Evolutionary conservation across 2,113 vertebrate genomes (phyloP), one percentile per base, ranked within the genome.

Genomic region (Neodon shergylaensis): DNA sequence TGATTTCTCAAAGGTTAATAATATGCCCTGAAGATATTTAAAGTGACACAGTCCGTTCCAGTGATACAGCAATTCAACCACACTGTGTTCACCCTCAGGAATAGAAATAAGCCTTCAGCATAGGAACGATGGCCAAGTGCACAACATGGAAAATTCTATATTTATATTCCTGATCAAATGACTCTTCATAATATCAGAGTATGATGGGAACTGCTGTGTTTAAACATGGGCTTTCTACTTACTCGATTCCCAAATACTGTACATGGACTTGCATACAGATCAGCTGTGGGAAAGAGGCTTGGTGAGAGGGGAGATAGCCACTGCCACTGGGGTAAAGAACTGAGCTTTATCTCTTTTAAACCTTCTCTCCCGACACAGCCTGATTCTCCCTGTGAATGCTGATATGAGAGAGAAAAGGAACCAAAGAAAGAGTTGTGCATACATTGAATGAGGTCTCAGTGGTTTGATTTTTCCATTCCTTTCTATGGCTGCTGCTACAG

Each of bases 1-100:
- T 92, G 22, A 76, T 90, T 95, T 93, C 87, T 70, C 28, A 96
- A 90, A 81, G 26, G 49, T 91, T 78, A 87, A 6, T 54, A 78
- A 88, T 28, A 65, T 49, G 82, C 21, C 63, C 58, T 76, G 31
- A 76, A 5, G 7, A 49, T 74, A 81, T 74, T 88, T 79, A 83
- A 94, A 88, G 2, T 52, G 82, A 91, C 77, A 91, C 77, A 93
- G 72, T 13, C 11, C 52, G 49, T 49, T 89, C 82, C 16, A 83
- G 8, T 0, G 26, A 74, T 28, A 91, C 14, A 85, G 22, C 19
- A 19, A 89, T 42, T 94, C 91, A 85, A 66, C 28, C 26, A 70
- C 73, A 66, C 9, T 89, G 7, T n/a, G 19, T 77, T 47, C 44
- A 1, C 42, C 44, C 42, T 44, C 4, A 21, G 39, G 31, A 95